Evolutionary conservation across 2,888 invertebrate genomes (phyloP).

Genomic region (Morpho achilles): DNA sequence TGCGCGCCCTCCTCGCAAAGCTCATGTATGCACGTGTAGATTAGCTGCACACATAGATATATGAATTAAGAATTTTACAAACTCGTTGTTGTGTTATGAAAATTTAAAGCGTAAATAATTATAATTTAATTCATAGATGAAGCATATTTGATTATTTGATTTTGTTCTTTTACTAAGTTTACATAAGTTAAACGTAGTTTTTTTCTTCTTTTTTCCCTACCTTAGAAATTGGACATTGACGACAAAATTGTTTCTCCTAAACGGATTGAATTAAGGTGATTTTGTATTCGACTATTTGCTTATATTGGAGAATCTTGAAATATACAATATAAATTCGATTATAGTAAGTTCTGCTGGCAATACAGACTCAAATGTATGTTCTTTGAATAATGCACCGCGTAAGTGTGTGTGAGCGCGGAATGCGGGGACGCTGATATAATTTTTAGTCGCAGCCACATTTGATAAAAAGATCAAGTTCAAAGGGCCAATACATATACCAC

Average conservation of each 20-base stretch:
- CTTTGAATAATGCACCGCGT: constrained; percentile 3
- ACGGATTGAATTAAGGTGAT: no score
- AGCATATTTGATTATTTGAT: no score
- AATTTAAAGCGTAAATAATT: constrained; percentile 4
- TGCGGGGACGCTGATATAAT: constrained; percentile 65
- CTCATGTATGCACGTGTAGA: constrained; percentile 26
- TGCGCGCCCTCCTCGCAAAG: constrained; percentile 37
- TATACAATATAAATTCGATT: no score
- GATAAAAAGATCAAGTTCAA: constrained; percentile 77
- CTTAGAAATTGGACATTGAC: no score
- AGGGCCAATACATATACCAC: constrained; percentile 53
- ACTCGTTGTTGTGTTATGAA: not conserved
- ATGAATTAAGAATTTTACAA: constrained; percentile 12
- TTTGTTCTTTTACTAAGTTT: not conserved
- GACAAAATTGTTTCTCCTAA: no score
- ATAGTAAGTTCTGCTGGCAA: no score
- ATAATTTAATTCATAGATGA: not conserved
- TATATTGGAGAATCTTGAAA: no score
- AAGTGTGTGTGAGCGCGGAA: constrained; percentile 53
- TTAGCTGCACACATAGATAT: constrained; percentile 22
- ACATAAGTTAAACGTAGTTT: no score
- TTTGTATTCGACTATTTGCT: no score
- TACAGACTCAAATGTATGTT: constrained; percentile 5
- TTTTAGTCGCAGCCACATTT: constrained; percentile 53
- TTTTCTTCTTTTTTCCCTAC: no score